Percentiles rank a stretch among this genome's conserved stretches.
phyloP scores from a whole-genome alignment of 2,888 invertebrate species.

The Pyrochroa serraticornis region DNA sequence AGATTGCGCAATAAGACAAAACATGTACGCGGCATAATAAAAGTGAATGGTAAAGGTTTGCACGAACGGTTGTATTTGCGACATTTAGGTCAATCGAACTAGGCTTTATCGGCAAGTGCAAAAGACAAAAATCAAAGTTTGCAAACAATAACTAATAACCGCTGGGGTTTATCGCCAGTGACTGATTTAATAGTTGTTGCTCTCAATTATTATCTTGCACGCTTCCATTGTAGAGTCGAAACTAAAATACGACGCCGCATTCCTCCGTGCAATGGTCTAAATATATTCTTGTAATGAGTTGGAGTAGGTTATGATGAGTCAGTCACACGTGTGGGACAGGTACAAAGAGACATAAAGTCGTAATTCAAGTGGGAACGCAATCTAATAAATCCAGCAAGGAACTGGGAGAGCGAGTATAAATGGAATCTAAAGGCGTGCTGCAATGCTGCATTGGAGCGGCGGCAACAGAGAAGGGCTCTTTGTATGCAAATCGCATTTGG shows the following conservation, averaged over 20 bases:
- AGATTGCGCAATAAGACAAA: neutral
- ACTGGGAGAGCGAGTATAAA: slow-evolving; percentile 3
- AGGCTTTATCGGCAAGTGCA: no score
- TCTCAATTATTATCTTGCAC: slow-evolving; percentile 1
- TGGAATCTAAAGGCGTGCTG: slow-evolving; percentile 34
- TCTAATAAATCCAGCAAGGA: slow-evolving; percentile 20
- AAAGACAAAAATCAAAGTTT: no score
- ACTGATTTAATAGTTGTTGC: neutral
- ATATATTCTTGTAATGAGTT: neutral
- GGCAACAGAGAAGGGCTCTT: slow-evolving; percentile 34
- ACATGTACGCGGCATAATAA: slow-evolving; percentile 3
- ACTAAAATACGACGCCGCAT: neutral
- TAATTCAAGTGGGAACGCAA: slow-evolving; percentile 20
- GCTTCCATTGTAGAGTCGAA: neutral
- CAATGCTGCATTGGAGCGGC: slow-evolving; percentile 31
- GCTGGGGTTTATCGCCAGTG: no score
- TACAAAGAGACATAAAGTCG: slow-evolving; percentile 8
- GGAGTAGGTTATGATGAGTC: slow-evolving; percentile 24
- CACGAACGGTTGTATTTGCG: neutral
- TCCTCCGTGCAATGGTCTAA: neutral
- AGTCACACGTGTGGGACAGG: slow-evolving; percentile 26
- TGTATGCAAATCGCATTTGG: slow-evolving; percentile 42
- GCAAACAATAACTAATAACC: no score
- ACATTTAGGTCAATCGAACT: slow-evolving; percentile 9
- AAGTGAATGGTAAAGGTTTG: slow-evolving; percentile 7